Evolutionary conservation across 2,888 invertebrate species (phyloP).

Genomic region (Ditula angustiorana): DNA sequence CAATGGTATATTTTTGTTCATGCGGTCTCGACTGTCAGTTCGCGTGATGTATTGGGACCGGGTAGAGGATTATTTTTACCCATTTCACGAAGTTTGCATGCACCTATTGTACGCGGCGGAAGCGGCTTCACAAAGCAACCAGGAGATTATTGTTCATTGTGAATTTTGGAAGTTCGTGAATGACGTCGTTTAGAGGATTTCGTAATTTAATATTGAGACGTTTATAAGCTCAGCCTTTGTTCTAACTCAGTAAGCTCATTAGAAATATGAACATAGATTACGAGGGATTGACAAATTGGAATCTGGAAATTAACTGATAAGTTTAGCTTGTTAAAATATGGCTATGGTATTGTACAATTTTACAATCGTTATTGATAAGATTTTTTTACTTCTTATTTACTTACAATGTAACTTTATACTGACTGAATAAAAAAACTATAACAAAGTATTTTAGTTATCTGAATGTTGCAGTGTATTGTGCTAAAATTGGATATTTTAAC

Average conservation of each 20-base stretch:
- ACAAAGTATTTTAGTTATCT: no score
- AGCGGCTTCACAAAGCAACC: constrained; percentile 78
- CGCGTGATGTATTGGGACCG: constrained; percentile 82
- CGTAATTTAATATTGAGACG: constrained; percentile 63
- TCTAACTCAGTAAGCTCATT: constrained; percentile 27
- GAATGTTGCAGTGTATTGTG: no score
- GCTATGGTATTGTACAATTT: background rate
- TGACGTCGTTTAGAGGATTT: constrained; percentile 58
- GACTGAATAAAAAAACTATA: no score
- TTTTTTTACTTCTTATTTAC: no score
- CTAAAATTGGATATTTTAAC: no score
- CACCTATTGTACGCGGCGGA: constrained; percentile 80
- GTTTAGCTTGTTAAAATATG: background rate
- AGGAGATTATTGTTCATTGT: constrained; percentile 72
- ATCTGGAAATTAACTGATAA: background rate
- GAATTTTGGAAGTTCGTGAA: constrained; percentile 68
- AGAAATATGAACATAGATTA: constrained; percentile 1
- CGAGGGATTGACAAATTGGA: background rate
- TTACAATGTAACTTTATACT: no score
- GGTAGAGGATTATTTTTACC: constrained; percentile 83
- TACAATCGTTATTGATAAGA: no score
- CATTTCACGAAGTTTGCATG: constrained; percentile 84
- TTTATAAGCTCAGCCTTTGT: constrained; percentile 51
- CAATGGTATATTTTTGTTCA: constrained; percentile 84
- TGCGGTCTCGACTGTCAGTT: constrained; percentile 83